Evolutionary conservation across 2,888 invertebrate species (phyloP).

Genomic region (Dione juno): DNA sequence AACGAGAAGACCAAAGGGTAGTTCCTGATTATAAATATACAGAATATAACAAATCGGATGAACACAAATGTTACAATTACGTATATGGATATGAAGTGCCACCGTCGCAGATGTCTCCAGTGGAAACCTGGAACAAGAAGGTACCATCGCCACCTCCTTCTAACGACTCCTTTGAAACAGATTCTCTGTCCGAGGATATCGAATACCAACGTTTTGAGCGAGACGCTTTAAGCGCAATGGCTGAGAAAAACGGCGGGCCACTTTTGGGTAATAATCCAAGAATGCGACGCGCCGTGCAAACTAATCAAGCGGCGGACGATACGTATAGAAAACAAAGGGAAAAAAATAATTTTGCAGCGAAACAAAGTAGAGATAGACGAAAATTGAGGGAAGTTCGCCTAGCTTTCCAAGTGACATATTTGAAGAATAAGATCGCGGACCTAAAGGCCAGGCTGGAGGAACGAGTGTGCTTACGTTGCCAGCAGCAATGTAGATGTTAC

Average conservation of each 20-base stretch:
- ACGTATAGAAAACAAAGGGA: conserved; percentile 94
- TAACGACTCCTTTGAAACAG: conserved; percentile 60
- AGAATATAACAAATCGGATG: conserved; percentile 37
- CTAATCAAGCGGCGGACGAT: conserved; percentile 84
- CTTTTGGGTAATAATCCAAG: conserved; percentile 85
- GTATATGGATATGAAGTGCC: conserved; percentile 49
- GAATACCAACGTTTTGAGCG: conserved; percentile 89
- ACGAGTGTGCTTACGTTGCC: conserved; percentile 41
- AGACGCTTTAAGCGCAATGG: conserved; percentile 86
- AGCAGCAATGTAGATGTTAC: conserved; percentile 42
- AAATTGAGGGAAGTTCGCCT: conserved; percentile 96
- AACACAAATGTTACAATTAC: conserved; percentile 33
- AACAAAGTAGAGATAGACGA: conserved; percentile 95
- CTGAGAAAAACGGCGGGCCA: conserved; percentile 84
- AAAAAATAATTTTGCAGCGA: conserved; percentile 97
- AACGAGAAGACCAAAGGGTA: conserved; percentile 49
- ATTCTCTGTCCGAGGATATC: conserved; percentile 72
- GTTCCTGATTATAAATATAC: conserved; percentile 47
- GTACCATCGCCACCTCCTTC: conserved; percentile 76
- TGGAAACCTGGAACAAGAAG: conserved; percentile 46
- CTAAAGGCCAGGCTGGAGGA: conserved; percentile 50
- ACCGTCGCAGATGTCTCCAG: conserved; percentile 59
- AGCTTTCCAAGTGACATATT: conserved; percentile 92
- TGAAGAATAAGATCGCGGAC: conserved; percentile 71
- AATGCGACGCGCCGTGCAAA: conserved; percentile 85